phyloP scores from a whole-genome alignment of 2,113 vertebrate genomes.

The Sinocyclocheilus anophthalmus region DNA sequence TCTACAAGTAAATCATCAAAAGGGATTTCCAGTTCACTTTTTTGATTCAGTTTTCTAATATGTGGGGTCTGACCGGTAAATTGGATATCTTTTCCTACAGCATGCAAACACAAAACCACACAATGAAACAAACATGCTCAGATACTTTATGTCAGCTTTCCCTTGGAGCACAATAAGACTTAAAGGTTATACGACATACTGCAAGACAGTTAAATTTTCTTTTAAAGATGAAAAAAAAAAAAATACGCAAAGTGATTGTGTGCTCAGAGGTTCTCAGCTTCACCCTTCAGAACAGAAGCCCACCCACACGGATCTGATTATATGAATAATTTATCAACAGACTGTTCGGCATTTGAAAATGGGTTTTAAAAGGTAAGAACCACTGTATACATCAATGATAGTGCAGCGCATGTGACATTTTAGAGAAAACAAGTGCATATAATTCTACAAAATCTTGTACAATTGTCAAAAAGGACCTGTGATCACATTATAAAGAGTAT shows the following conservation, averaged over 20 bases:
- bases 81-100: too few relatives aligned
- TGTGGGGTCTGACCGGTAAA: too few relatives aligned
- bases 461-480: not conserved
- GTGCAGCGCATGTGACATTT: constrained; percentile 58
- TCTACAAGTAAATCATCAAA: too few relatives aligned
- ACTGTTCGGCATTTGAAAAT: constrained; percentile 24
- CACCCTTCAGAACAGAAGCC: constrained; percentile 29
- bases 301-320: not conserved
- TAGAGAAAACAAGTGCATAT: constrained; percentile 37
- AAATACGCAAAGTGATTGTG: not conserved
- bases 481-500: not conserved
- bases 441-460: not conserved
- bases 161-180: not conserved
- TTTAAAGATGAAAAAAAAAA: not conserved
- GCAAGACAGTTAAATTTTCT: not conserved
- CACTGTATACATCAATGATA: constrained; percentile 51
- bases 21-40: too few relatives aligned
- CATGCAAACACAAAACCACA: constrained; percentile 33
- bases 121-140: constrained; percentile 38
- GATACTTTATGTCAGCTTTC: constrained; percentile 25
- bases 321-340: not conserved
- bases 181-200: not conserved
- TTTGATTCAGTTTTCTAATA: too few relatives aligned
- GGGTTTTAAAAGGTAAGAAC: constrained; percentile 60
- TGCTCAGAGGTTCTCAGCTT: constrained; percentile 49